Evolutionary conservation across 2,113 vertebrate species (phyloP), one percentile per base, ranked within the genome.

Genomic region (Pelecanoides urinatrix): DNA sequence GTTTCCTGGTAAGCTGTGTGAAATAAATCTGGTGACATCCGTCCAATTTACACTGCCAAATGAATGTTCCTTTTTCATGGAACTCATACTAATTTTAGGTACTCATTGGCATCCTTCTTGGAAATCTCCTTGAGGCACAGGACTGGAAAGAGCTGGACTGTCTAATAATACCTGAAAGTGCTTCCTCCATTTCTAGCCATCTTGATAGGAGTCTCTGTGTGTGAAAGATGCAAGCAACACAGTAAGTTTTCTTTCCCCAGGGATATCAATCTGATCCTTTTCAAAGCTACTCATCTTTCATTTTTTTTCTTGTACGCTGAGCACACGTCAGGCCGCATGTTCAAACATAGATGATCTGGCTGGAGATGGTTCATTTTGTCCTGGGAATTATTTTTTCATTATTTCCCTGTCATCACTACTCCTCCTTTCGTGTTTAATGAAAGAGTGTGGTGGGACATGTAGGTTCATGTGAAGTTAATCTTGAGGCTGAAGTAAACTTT

Each of bases 381-480:
- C 53, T 50, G 17, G 56, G 62, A 90, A 90, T 88, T 70, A 77
- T 75, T 62, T 76, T 82, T 49, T 80, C 36, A 49, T 76, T 94
- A 86, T 93, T 94, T 88, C 29, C 34, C 76, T 88, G 68, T 77
- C 87, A 71, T 80, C 68, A 53, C 62, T 73, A 30, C 19, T 89
- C 49, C 27, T 59, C 13, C 36, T 73, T 84, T 89, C 36, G 49
- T 66, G 49, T 38, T 92, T 81, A 77, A 86, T 73, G 34, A 34
- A 85, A 67, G 40, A 90, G 49, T 71, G 12, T n/a, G 42, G 32
- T 66, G 68, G 80, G 19, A 94, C 25, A 9, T 79, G 72, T 1
- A 80, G 32, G 20, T 95, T 97, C 77, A 70, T 36, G 40, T 63
- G 75, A 93, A 90, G 75, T 94, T 94, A 66, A 90, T 84, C 27